Evolutionary conservation across 92 coral and sea anemone genomes (phyloP), one percentile per base, ranked within the genome.

Genomic region (Epizoanthus rinbou): DNA sequence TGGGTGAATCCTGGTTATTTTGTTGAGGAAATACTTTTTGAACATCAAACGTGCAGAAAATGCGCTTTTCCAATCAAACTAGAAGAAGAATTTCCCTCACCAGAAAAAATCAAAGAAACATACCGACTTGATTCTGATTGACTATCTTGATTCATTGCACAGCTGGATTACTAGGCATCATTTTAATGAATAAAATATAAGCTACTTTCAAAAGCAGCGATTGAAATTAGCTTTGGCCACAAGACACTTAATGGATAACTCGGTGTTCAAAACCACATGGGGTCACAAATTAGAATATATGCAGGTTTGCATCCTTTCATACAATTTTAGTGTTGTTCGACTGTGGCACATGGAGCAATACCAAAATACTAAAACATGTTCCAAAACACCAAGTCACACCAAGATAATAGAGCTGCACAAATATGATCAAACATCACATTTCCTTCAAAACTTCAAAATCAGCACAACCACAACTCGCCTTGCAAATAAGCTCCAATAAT

Each of bases 231-330:
- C 3, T 60, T 60, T 60, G 66, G 7, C 66, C 66, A 60, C 4
- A 60, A 23, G 66, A 60, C 66, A 60, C 66, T 60, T 4, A 60
- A 60, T 60, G 2, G 66, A 6, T 60, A 60, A 3, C 66, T 4
- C 16, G 66, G 66, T 60, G 66, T 60, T 60, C 66, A 60, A 60
- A 60, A 60, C 3, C 66, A 60, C 66, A 60, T 60, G 66, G 66
- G 66, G 7, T 60, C 66, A 60, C 66, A 59, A 60, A 60, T 60
- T 60, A 60, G 1, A 60, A 60, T 60, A 15, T 60, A 59, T 60
- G 66, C 66, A 1, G 66, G 65, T 59, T 59, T 59, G 65, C 65
- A 59, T 59, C 65, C 18, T 59, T 59, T 59, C 65, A 59, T 59
- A 59, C 17, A 59, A 5, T 59, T 59, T 59, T 59, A 59, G 65